Percentiles rank a stretch among this genome's conserved stretches.
Evolutionary conservation across 2,888 invertebrate species (phyloP).

Genomic region (Slavum lentiscoides): DNA sequence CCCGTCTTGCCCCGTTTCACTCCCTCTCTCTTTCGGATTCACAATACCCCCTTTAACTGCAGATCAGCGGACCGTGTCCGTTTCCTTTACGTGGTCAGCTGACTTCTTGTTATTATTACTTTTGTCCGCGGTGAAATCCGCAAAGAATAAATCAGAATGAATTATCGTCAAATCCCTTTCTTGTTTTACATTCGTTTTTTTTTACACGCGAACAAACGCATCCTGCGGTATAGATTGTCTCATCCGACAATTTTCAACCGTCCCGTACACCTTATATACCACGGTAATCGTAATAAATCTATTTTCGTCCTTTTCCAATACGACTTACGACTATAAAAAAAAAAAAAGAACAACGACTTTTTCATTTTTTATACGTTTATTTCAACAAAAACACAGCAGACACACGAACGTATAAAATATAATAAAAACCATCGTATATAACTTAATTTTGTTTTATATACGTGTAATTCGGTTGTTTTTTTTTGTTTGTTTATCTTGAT

Average conservation of each 20-base stretch:
- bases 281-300: neutral
- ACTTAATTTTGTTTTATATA: neutral
- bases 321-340: too few species aligned
- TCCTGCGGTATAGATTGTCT: neutral
- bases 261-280: neutral
- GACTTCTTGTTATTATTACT: slow-evolving; percentile 43
- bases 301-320: neutral
- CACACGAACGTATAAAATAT: neutral
- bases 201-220: neutral
- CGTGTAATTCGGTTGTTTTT: neutral
- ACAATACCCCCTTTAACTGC: slow-evolving; percentile 29
- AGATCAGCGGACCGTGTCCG: slow-evolving; percentile 41
- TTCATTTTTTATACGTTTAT: neutral
- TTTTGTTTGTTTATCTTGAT: neutral
- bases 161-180: slow-evolving; percentile 15
- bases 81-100: slow-evolving; percentile 48
- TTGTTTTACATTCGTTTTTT: neutral
- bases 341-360: neutral
- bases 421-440: neutral
- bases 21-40: neutral
- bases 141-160: slow-evolving; percentile 27
- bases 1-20: too few species aligned
- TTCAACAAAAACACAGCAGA: neutral
- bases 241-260: neutral
- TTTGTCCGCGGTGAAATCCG: slow-evolving; percentile 26